Evolutionary conservation across 2,113 vertebrate species (phyloP).

Genomic region (Tamias sibiricus): DNA sequence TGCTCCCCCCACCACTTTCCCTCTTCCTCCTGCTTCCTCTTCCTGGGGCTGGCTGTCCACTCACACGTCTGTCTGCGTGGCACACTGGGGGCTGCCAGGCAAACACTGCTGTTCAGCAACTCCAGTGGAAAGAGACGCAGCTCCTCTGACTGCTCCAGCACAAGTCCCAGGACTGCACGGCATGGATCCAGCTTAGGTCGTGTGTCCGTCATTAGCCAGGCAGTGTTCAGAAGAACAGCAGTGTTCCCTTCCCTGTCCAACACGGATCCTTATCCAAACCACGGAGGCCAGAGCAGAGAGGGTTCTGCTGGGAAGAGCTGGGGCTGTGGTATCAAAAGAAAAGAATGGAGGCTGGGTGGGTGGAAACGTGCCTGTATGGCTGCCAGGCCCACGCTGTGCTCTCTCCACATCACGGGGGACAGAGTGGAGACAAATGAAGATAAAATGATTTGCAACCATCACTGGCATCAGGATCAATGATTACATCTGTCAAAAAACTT

Average conservation of each 20-base stretch:
- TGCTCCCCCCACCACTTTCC: background rate
- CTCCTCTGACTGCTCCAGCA: background rate
- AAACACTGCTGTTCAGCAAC: background rate
- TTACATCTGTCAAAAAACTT: background rate
- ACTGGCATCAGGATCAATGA: background rate
- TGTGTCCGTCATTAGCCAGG: background rate
- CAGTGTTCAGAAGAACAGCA: background rate
- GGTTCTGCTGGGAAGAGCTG: background rate
- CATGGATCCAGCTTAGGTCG: background rate
- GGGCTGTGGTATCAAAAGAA: background rate
- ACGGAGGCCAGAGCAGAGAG: background rate
- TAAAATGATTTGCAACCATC: background rate
- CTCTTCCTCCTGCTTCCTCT: background rate
- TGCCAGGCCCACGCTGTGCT: background rate
- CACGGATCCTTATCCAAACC: background rate
- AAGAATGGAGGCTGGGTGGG: background rate
- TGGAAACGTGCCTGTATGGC: background rate
- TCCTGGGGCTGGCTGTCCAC: background rate
- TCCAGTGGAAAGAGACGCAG: background rate
- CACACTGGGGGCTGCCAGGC: background rate
- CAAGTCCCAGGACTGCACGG: background rate
- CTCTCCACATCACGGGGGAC: background rate
- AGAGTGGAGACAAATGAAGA: background rate
- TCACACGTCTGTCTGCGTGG: background rate
- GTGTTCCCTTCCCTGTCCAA: background rate